Percentiles rank a stretch among this genome's conserved stretches.
Conservation (phyloP, 2,113 vertebrate species). For the Triplophysa rosa region DNA sequence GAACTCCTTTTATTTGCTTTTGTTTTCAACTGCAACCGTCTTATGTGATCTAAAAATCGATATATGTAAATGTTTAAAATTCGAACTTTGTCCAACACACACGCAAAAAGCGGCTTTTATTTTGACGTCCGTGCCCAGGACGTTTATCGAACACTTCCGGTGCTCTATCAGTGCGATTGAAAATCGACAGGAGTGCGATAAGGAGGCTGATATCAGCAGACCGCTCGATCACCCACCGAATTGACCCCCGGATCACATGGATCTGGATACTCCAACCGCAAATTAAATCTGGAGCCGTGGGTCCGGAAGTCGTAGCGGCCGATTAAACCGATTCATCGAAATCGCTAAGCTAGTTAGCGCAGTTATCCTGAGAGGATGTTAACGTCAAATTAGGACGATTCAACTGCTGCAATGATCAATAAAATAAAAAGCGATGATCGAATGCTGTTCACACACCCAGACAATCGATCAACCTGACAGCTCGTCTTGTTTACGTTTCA, state of each 20-base stretch:
- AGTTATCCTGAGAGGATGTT: neutral
- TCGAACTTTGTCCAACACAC: too few species aligned
- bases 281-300: neutral
- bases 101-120: slow-evolving; percentile 2
- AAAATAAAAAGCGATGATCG: slow-evolving; percentile 18
- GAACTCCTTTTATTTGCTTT: too few species aligned
- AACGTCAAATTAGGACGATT: neutral
- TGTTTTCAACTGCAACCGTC: too few species aligned
- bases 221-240: neutral
- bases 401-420: neutral
- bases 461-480: slow-evolving; percentile 10
- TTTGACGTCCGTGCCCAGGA: neutral
- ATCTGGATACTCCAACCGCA: neutral
- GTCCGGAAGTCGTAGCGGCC: neutral
- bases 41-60: too few species aligned
- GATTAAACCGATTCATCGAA: neutral
- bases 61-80: too few species aligned
- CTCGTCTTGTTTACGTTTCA: slow-evolving; percentile 19
- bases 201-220: slow-evolving; percentile 24
- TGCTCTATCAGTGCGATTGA: slow-evolving; percentile 8
- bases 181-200: slow-evolving; percentile 13
- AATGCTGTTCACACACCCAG: neutral
- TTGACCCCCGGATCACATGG: neutral
- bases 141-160: slow-evolving; percentile 31
- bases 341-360: slow-evolving; percentile 18